A percentile compares a stretch with the other conserved stretches of the same genome.
Conservation (phyloP, 2,888 invertebrate species). For the Tetragonisca angustula region DNA sequence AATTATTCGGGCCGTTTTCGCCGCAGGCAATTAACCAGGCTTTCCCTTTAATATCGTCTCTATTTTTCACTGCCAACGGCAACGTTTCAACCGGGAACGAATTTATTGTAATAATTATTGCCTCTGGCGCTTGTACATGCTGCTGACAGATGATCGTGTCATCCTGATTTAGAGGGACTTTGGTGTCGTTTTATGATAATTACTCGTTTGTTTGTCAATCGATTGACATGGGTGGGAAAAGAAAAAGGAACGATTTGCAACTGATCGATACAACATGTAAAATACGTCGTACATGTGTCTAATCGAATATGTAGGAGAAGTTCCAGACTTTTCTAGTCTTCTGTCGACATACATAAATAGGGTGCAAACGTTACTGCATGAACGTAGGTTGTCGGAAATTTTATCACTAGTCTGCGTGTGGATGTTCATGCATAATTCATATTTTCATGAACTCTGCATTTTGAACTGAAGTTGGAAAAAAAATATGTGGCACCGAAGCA, state of each 20-base stretch:
- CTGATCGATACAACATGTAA: not conserved
- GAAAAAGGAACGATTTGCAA: not conserved
- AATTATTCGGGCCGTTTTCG: constrained; percentile 47
- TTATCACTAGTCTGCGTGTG: too few species aligned
- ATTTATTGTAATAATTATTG: constrained; percentile 6
- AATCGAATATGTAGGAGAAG: too few species aligned
- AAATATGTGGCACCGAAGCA: too few species aligned
- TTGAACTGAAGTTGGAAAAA: too few species aligned
- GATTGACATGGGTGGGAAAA: not conserved
- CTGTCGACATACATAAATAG: not conserved
- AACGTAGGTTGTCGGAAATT: too few species aligned
- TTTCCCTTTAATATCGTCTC: constrained; percentile 9
- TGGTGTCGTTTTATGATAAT: not conserved
- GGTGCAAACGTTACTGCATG: not conserved
- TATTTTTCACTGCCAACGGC: constrained; percentile 8
- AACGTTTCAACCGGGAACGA: not conserved
- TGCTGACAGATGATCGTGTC: not conserved
- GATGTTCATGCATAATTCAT: too few species aligned
- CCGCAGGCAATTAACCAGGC: constrained; percentile 26
- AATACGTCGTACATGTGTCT: not conserved
- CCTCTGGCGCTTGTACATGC: not conserved
- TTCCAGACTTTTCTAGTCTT: not conserved
- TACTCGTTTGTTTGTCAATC: too few species aligned
- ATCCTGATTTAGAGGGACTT: not conserved
- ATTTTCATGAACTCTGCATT: too few species aligned